Base-by-base conservation (phyloP, 2,888 invertebrate species). In the Mellilla xanthometata region DNA sequence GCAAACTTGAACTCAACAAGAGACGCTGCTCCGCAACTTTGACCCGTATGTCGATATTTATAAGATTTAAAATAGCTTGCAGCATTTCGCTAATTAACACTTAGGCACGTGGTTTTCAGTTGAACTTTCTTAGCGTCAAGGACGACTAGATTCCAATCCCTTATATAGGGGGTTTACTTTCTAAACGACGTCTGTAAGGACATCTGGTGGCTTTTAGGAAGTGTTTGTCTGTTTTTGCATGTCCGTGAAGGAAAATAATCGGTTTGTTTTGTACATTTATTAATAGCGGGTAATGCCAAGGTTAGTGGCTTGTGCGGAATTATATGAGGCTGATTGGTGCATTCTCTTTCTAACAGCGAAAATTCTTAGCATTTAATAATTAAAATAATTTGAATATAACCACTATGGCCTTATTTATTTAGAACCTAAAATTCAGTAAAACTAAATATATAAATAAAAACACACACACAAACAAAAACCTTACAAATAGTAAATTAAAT, bases 111-210 rank as follows among this genome's bases (percentile, higher is more conserved):
- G 40, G n/a, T 40, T 26, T 32, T 15, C 26, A 27, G 32, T 13
- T 42, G 34, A 34, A 34, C 42, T 42, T 42, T 42, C 42, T 41
- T 42, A 42, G 34, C 29, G n/a, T 29, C 12, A 42, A 42, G 42
- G 42, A 42, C 42, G 34, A 35, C 42, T 35, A 42, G 34, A 42
- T 42, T 42, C 42, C 12, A 15, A 15, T 7, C 19, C 40, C 40
- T 40, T 36, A 28, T 36, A 35, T 9, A 29, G 33, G 2, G 12
- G 12, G 10, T 11, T n/a, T 24, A 42, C 42, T 42, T 42, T 42
- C 42, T 30, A 42, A 42, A 42, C 29, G 34, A 35, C 29, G 34
- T 28, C 13, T 34, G 41, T 41, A 41, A 41, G 41, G 41, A 41
- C 41, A 29, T 13, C 41, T 2, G 12, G 33, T 34, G 33, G 32